Percentiles rank a stretch among this genome's conserved stretches.
phyloP scores from a whole-genome alignment of 1,140 invertebrate genomes.

The Anoplolepis gracilipes region DNA sequence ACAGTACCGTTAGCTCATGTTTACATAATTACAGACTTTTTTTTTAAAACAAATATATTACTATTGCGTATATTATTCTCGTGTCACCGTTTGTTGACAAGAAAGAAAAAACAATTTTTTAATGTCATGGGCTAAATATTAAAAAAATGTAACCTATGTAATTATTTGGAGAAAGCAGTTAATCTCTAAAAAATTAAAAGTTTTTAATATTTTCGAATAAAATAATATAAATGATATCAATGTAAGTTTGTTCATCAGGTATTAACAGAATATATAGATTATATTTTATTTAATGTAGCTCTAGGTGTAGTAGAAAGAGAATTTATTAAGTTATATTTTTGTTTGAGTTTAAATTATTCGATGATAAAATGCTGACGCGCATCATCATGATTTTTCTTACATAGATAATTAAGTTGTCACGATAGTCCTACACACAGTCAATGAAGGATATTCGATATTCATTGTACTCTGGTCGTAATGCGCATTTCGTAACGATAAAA shows the following conservation, averaged over 20 bases:
- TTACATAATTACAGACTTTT: conserved; percentile 37
- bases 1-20: conserved; percentile 49
- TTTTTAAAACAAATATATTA: conserved; percentile 5
- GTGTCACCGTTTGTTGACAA: background rate
- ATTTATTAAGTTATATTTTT: background rate
- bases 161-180: background rate
- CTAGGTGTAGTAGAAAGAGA: background rate
- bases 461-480: background rate
- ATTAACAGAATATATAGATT: background rate
- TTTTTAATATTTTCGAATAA: background rate
- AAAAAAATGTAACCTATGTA: background rate
- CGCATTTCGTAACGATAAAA: background rate
- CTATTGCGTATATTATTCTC: too few species aligned
- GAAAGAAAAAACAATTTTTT: background rate
- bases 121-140: background rate
- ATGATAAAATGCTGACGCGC: conserved; percentile 14
- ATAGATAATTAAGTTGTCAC: background rate
- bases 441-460: conserved; percentile 5
- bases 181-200: background rate
- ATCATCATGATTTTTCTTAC: background rate
- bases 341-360: background rate
- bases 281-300: background rate
- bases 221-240: background rate
- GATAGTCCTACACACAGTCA: background rate
- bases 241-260: background rate